phyloP scores from a whole-genome alignment of 2,888 invertebrate species.

The Tetragnatha montana region DNA sequence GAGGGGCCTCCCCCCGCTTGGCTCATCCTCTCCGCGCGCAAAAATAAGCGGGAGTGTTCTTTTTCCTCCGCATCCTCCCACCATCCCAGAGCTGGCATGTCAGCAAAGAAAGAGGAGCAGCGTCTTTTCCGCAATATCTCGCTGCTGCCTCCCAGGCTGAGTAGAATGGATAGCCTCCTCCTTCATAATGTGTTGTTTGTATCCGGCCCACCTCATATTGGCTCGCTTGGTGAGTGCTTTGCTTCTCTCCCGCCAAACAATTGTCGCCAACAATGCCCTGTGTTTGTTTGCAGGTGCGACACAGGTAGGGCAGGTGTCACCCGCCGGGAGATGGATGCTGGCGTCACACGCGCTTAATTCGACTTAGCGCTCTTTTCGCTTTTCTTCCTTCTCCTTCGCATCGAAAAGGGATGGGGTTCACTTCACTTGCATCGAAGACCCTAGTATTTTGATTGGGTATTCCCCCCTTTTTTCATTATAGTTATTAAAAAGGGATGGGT shows the following conservation, averaged over 20 bases:
- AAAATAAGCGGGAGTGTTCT: slow-evolving; percentile 3
- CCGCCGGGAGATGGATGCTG: too few relatives aligned
- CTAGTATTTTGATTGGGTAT: too few relatives aligned
- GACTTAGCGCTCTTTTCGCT: too few relatives aligned
- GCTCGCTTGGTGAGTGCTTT: slow-evolving; percentile 70
- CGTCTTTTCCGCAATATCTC: slow-evolving; percentile 39
- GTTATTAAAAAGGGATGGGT: too few relatives aligned
- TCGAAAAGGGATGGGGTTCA: too few relatives aligned
- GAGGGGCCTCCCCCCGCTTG: background rate
- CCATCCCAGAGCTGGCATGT: slow-evolving; percentile 41
- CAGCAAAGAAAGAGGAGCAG: slow-evolving; percentile 36
- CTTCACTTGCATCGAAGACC: too few relatives aligned
- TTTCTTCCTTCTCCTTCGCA: too few relatives aligned
- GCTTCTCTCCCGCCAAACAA: slow-evolving; percentile 63
- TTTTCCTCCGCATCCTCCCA: slow-evolving; percentile 56
- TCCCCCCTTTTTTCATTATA: too few relatives aligned
- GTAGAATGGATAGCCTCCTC: slow-evolving; percentile 56
- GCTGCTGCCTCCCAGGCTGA: slow-evolving; percentile 34
- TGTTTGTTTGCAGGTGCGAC: background rate
- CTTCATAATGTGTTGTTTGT: slow-evolving; percentile 68
- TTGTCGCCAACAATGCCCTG: slow-evolving; percentile 61
- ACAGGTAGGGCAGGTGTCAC: too few relatives aligned
- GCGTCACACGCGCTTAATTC: too few relatives aligned
- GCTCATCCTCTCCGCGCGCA: slow-evolving; percentile 4
- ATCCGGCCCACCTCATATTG: slow-evolving; percentile 67